Percentiles rank a stretch among this genome's conserved stretches.
phyloP scores from a whole-genome alignment of 2,113 vertebrate genomes.

The Cottus gobio region DNA sequence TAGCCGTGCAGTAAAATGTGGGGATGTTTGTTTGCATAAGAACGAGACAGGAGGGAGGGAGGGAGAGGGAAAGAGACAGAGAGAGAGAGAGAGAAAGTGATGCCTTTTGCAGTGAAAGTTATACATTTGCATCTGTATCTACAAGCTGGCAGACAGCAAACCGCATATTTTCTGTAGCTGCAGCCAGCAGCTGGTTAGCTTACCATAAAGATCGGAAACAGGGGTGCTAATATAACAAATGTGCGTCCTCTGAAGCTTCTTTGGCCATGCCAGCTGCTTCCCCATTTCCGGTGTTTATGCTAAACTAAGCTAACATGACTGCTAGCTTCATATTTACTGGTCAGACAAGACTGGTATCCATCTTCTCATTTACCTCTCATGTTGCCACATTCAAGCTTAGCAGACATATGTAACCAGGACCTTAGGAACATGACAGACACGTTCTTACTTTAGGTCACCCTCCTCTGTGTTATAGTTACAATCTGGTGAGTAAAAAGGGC shows the following conservation, averaged over 20 bases:
- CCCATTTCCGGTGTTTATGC: background rate
- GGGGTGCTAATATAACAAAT: background rate
- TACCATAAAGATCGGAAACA: background rate
- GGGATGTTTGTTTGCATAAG: slow-evolving; percentile 21
- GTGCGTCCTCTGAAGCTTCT: background rate
- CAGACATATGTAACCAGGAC: background rate
- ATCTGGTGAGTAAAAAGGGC: background rate
- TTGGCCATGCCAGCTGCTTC: background rate
- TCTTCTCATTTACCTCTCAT: too few relatives aligned
- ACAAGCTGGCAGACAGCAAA: background rate
- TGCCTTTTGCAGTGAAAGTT: background rate
- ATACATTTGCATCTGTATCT: slow-evolving; percentile 37
- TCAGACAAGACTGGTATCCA: background rate
- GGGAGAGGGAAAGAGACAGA: background rate
- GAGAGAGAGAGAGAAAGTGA: background rate
- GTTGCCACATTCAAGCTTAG: background rate
- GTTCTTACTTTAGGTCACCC: background rate
- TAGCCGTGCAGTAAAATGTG: background rate
- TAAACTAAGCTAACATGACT: background rate
- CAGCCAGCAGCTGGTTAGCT: background rate
- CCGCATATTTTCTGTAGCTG: background rate
- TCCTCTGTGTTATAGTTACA: background rate
- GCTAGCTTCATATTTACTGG: background rate
- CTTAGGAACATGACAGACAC: background rate
- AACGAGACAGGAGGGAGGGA: background rate